Evolutionary conservation across 2,888 invertebrate genomes (phyloP), one percentile per base, ranked within the genome.

Genomic region (Eristalis pertinax): DNA sequence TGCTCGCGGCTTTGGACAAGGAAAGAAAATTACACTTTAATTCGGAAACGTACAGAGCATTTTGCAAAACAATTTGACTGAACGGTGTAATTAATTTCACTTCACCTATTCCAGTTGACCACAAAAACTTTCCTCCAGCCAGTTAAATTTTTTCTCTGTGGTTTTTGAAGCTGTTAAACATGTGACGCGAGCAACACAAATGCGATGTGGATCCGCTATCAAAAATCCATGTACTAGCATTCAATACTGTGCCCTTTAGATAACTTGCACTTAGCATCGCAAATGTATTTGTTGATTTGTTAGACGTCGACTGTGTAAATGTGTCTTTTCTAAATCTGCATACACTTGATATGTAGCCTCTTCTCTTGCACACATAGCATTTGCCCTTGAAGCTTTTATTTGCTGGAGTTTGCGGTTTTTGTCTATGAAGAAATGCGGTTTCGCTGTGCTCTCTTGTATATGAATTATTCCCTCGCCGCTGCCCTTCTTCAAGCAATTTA

Each of bases 171-270:
- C 32, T 56, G 15, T 19, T 75, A 2, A 43, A 75, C 24, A 75
- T 65, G 13, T 41, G 22, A 38, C 60, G 65, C 4, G n/a, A 38
- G 26, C 74, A 74, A 35, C 74, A 74, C n/a, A 64, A 74, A 35
- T 74, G 64, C 10, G 74, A 74, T 35, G 75, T 75, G 24, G 65
- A 75, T 15, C 75, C 67, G 75, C 75, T 75, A 67, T 60, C 75
- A 41, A 67, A 38, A 29, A n/a, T n/a, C 75, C 75, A 26, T 41
- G 50, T 65, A 38, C 38, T 26, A 26, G 15, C 26, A 19, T 75
- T 41, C 29, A 65, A 63, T 22, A 35, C 22, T 22, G 24, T 29
- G 64, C 24, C 24, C 10, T 56, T 75, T 32, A n/a, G 58, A 60
- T 63, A 29, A 35, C 29, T 76, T 15, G 63, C 29, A 56, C 63